A percentile compares a stretch with the other conserved stretches of the same genome.
Evolutionary conservation across 1,140 invertebrate species (phyloP).

Genomic region (Bathynomus jamesi): DNA sequence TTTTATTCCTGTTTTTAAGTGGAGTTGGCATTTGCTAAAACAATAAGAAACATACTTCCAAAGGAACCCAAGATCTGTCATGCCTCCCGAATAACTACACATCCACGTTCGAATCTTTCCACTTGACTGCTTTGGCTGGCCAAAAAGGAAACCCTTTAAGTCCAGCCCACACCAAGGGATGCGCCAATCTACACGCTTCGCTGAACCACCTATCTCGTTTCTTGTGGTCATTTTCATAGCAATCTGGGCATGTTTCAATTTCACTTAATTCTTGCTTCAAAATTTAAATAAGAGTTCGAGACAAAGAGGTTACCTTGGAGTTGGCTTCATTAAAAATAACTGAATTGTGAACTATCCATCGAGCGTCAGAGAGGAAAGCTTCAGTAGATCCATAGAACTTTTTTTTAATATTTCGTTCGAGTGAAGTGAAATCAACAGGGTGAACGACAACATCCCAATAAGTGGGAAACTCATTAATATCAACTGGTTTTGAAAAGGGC

Average conservation of each 20-base stretch:
- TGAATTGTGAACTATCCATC: constrained; percentile 89
- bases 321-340: constrained; percentile 79
- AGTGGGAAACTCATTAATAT: constrained; percentile 56
- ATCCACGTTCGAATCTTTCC: constrained; percentile 65
- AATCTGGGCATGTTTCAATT: constrained; percentile 88
- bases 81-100: constrained; percentile 90
- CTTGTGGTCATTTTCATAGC: constrained; percentile 77
- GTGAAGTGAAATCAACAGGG: constrained; percentile 68
- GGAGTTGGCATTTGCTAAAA: constrained; percentile 59
- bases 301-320: constrained; percentile 62
- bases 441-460: constrained; percentile 72
- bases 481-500: constrained; percentile 66
- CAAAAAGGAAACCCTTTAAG: constrained; percentile 90
- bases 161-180: constrained; percentile 83
- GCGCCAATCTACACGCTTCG: constrained; percentile 74
- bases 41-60: constrained; percentile 68
- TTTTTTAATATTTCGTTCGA: constrained; percentile 67
- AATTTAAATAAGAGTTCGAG: constrained; percentile 59
- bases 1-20: constrained; percentile 55
- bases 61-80: constrained; percentile 78
- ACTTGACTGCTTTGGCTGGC: constrained; percentile 78
- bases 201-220: constrained; percentile 76
- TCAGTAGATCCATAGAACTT: constrained; percentile 78
- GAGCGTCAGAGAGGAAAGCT: constrained; percentile 76
- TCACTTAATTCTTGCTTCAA: constrained; percentile 55